Evolutionary conservation across 2,888 invertebrate species (phyloP).

Genomic region (Onchidella celtica): DNA sequence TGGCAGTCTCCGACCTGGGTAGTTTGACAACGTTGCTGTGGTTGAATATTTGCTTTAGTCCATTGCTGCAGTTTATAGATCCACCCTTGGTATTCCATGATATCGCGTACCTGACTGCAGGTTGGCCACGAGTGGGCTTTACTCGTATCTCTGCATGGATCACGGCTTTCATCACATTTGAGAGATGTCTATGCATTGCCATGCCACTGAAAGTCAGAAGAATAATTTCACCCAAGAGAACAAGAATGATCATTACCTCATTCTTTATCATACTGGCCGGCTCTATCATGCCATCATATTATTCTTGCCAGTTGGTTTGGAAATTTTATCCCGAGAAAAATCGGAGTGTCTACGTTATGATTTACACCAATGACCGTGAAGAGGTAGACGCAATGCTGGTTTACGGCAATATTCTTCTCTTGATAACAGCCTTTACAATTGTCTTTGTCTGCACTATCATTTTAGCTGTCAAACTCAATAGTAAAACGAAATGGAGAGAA

Average conservation of each 20-base stretch:
- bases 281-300: not conserved
- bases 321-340: not conserved
- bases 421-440: not conserved
- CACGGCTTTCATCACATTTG: constrained; percentile 36
- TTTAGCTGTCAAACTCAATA: not conserved
- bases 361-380: not conserved
- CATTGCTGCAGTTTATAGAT: constrained; percentile 4
- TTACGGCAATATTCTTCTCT: not conserved
- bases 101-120: not conserved
- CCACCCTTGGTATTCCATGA: constrained; percentile 9
- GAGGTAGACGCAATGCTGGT: not conserved
- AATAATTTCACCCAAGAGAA: not conserved
- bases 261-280: not conserved
- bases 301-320: not conserved
- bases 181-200: constrained; percentile 25
- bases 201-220: constrained; percentile 21
- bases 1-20: constrained; percentile 16
- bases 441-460: not conserved
- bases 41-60: constrained; percentile 25
- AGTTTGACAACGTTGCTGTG: not conserved
- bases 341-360: not conserved
- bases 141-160: constrained; percentile 10
- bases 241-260: not conserved
- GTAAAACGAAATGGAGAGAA: not conserved
- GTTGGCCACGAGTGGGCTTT: constrained; percentile 4